phyloP scores from a whole-genome alignment of 2,888 invertebrate genomes.

The Calameuta idolon region DNA sequence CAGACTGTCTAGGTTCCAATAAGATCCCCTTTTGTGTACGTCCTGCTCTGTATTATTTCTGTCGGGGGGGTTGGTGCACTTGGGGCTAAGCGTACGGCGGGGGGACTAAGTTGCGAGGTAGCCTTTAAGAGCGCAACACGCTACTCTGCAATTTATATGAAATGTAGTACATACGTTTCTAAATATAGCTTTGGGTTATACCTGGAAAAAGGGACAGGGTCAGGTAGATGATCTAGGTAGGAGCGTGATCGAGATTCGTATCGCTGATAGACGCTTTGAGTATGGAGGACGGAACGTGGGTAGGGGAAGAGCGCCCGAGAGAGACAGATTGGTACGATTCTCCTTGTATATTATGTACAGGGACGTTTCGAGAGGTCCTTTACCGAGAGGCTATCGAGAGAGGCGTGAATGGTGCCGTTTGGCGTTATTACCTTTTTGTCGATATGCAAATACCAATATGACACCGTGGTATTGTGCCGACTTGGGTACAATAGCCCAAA shows the following conservation, averaged over 20 bases:
- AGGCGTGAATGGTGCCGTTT: conserved; percentile 56
- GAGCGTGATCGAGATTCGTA: background rate
- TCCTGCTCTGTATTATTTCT: background rate
- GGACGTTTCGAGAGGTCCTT: background rate
- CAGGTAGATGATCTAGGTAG: background rate
- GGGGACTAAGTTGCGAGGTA: background rate
- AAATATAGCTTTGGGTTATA: background rate
- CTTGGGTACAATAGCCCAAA: conserved; percentile 40
- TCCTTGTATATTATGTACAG: too few species aligned
- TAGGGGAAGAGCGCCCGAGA: background rate
- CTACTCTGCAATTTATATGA: background rate
- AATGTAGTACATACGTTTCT: background rate
- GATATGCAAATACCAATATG: conserved; percentile 60
- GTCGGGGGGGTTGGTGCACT: background rate
- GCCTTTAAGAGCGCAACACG: background rate
- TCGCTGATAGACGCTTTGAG: background rate
- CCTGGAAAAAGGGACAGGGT: background rate
- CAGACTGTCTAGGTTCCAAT: background rate
- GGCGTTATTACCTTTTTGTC: conserved; percentile 51
- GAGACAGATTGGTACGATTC: too few species aligned
- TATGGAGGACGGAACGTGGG: background rate
- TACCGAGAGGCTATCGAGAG: conserved; percentile 31
- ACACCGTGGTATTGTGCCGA: conserved; percentile 26
- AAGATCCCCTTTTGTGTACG: background rate
- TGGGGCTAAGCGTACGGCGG: background rate